A percentile compares a stretch with the other conserved stretches of the same genome.
These are phyloP conservation scores for Drosophila pallidifrons DNA, from an alignment of 1,140 invertebrate species.

Conservation along the genomic window DNA sequence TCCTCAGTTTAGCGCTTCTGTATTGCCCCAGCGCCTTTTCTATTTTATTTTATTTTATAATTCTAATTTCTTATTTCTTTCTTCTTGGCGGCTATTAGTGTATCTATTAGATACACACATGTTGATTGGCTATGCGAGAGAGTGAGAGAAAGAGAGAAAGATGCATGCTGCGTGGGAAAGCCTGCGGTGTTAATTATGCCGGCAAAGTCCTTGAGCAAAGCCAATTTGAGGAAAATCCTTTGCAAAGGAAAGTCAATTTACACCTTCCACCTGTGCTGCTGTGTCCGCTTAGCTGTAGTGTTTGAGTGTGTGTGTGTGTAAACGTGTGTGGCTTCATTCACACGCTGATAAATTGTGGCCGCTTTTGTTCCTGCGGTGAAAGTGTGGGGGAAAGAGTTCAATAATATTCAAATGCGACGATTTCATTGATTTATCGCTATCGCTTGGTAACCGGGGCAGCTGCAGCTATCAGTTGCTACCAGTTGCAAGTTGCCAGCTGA, in stretches of 20 bases:
- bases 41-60: constrained; percentile 52
- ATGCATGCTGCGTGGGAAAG: constrained; percentile 72
- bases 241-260: constrained; percentile 68
- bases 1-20: constrained; percentile 71
- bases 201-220: constrained; percentile 63
- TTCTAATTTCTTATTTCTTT: constrained; percentile 75
- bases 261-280: constrained; percentile 70
- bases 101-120: constrained; percentile 70
- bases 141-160: not conserved
- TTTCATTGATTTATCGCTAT: constrained; percentile 77
- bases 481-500: constrained; percentile 25
- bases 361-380: constrained; percentile 52
- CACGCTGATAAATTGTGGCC: constrained; percentile 71
- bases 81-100: constrained; percentile 73
- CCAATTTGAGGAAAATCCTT: constrained; percentile 55
- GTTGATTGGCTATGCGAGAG: not conserved
- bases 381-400: constrained; percentile 73
- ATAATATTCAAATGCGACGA: constrained; percentile 76
- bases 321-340: constrained; percentile 78
- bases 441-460: constrained; percentile 18
- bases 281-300: not conserved
- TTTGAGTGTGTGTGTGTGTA: not conserved
- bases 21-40: constrained; percentile 54
- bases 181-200: constrained; percentile 74
- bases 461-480: constrained; percentile 38